phyloP scores from a whole-genome alignment of 2,888 invertebrate genomes.

The Cyclophora albipunctata region DNA sequence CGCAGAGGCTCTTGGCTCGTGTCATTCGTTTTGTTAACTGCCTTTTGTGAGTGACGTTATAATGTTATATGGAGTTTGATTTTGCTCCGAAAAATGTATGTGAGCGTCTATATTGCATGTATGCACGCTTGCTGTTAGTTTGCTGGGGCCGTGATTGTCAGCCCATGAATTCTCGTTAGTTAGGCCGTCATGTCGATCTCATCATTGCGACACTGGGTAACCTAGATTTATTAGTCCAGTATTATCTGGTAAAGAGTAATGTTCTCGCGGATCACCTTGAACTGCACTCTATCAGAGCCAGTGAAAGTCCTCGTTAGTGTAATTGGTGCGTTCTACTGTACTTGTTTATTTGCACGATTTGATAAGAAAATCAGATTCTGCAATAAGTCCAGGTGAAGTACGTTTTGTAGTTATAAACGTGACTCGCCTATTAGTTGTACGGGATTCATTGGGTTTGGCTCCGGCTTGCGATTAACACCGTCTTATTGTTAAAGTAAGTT shows the following conservation, averaged over 20 bases:
- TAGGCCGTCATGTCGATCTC: slow-evolving; percentile 7
- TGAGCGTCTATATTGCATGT: too few relatives aligned
- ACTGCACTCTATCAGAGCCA: slow-evolving; percentile 50
- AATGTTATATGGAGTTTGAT: too few relatives aligned
- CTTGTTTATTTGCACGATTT: slow-evolving; percentile 53
- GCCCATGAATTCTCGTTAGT: slow-evolving; percentile 13
- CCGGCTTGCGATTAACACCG: slow-evolving; percentile 1
- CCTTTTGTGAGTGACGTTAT: too few relatives aligned
- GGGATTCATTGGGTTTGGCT: slow-evolving; percentile 3
- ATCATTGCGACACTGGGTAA: slow-evolving; percentile 25
- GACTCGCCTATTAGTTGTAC: slow-evolving; percentile 21
- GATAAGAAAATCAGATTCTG: slow-evolving; percentile 50
- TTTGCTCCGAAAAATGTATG: too few relatives aligned
- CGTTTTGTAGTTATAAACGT: slow-evolving; percentile 23
- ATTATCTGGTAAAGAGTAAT: slow-evolving; percentile 38
- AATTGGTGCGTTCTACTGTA: slow-evolving; percentile 53
- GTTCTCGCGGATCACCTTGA: slow-evolving; percentile 57
- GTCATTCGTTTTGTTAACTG: neutral
- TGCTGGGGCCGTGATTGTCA: slow-evolving; percentile 1
- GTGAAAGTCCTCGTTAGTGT: slow-evolving; percentile 69
- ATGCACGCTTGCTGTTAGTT: too few relatives aligned
- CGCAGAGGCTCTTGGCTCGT: slow-evolving; percentile 15
- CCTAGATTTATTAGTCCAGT: slow-evolving; percentile 34
- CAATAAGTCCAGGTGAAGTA: slow-evolving; percentile 35
- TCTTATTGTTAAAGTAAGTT: too few relatives aligned